These are phyloP conservation scores for Eulemur albifrons DNA, from an alignment of 2,797 vertebrate species.

Conservation along the genomic window DNA sequence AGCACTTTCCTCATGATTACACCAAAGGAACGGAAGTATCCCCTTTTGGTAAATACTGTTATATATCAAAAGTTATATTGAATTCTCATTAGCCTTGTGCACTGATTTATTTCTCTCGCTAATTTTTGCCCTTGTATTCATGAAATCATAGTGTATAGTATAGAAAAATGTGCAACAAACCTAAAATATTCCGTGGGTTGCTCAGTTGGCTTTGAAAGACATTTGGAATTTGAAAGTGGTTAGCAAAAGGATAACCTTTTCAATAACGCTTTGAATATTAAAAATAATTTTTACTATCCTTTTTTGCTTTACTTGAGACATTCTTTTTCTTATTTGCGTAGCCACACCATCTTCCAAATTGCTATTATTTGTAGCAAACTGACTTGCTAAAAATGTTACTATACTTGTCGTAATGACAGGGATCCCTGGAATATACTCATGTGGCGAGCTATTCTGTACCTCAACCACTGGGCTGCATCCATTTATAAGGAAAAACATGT, in stretches of 20 bases:
- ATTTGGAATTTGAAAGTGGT: not conserved
- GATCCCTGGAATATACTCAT: not conserved
- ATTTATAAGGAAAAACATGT: not conserved
- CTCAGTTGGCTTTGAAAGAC: slow-evolving; percentile 12
- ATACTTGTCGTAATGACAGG: not conserved
- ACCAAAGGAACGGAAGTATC: not conserved
- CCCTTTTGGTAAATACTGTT: not conserved
- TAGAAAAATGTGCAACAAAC: not conserved
- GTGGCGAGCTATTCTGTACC: not conserved
- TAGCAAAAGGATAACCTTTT: not conserved
- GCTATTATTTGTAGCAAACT: slow-evolving; percentile 10
- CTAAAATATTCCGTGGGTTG: not conserved
- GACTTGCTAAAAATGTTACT: not conserved
- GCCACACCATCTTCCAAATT: not conserved
- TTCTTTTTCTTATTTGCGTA: slow-evolving; percentile 24
- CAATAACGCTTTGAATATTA: not conserved
- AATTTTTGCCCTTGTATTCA: not conserved
- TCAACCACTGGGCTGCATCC: not conserved
- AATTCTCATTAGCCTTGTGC: not conserved
- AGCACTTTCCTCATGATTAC: not conserved
- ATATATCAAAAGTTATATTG: not conserved
- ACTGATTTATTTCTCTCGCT: not conserved
- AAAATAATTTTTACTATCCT: not conserved
- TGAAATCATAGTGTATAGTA: not conserved
- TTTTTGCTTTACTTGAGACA: not conserved